These are phyloP conservation scores for Trichogramma pretiosum DNA, from an alignment of 1,140 invertebrate genomes.

Conservation along the genomic window DNA sequence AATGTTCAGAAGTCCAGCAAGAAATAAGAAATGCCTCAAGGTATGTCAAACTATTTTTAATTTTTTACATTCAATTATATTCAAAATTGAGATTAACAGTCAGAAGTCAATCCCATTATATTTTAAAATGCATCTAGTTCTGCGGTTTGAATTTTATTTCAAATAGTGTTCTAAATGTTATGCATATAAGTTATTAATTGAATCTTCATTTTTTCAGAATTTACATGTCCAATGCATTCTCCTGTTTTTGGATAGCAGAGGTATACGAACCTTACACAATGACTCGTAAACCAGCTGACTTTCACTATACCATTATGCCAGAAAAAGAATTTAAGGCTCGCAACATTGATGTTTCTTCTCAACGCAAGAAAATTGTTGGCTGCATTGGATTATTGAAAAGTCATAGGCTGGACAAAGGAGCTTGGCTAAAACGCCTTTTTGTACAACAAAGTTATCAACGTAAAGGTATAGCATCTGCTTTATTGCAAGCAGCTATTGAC, in stretches of 20 bases:
- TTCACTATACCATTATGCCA: conserved; percentile 34
- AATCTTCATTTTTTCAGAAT: conserved; percentile 24
- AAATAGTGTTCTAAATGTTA: too few species aligned
- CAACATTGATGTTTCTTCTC: conserved; percentile 30
- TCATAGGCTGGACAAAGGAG: conserved; percentile 36
- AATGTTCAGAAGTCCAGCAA: conserved; percentile 38
- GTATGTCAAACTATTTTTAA: conserved; percentile 21
- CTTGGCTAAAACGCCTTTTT: conserved; percentile 47
- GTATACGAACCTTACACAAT: conserved; percentile 35
- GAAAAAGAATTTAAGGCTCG: conserved; percentile 33
- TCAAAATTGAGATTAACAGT: background rate
- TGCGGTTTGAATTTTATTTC: too few species aligned
- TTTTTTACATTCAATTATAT: background rate
- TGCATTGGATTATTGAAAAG: conserved; percentile 42
- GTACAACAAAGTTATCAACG: conserved; percentile 41
- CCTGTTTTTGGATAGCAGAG: conserved; percentile 48
- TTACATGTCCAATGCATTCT: conserved; percentile 45
- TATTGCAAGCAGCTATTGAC: conserved; percentile 41
- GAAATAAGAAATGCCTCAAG: conserved; percentile 41
- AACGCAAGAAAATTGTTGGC: conserved; percentile 41
- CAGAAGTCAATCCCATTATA: too few species aligned
- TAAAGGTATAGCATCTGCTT: conserved; percentile 40
- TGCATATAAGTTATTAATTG: background rate
- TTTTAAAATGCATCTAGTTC: too few species aligned
- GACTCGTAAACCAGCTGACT: conserved; percentile 24